A percentile compares a stretch with the other conserved stretches of the same genome.
phyloP scores from a whole-genome alignment of 2,888 invertebrate species.

The Oeneis ivallda region DNA sequence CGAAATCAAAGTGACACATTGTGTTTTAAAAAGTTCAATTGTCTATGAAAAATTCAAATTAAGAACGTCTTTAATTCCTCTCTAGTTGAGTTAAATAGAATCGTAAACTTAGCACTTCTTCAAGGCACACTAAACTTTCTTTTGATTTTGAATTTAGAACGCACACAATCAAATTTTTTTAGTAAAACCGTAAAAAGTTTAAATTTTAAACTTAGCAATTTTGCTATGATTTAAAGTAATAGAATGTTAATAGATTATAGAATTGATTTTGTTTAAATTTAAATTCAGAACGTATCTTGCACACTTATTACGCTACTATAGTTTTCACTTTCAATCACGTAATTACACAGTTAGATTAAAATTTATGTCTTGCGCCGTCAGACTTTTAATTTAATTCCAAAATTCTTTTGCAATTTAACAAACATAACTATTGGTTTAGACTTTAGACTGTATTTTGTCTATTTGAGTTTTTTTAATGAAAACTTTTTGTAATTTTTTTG shows the following conservation, averaged over 20 bases:
- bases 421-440: no score
- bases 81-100: constrained; percentile 2
- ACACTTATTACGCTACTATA: constrained; percentile 8
- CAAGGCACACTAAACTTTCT: constrained; percentile 7
- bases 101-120: background rate
- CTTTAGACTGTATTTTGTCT: no score
- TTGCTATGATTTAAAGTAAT: background rate
- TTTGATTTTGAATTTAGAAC: constrained; percentile 8
- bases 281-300: constrained; percentile 15
- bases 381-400: constrained; percentile 6
- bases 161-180: background rate
- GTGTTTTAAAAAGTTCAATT: constrained; percentile 16
- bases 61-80: background rate
- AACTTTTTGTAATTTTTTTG: constrained; percentile 17
- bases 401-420: background rate
- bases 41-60: constrained; percentile 6
- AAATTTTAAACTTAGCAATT: background rate
- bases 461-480: constrained; percentile 31
- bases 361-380: constrained; percentile 2
- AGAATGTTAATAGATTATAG: background rate
- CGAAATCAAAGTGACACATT: constrained; percentile 50
- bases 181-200: background rate
- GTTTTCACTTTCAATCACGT: constrained; percentile 23
- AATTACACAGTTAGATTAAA: constrained; percentile 19
- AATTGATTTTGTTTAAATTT: constrained; percentile 12